Conservation (phyloP, 92 coral and sea anemone species). For the Umimayanthus kanabou region DNA sequence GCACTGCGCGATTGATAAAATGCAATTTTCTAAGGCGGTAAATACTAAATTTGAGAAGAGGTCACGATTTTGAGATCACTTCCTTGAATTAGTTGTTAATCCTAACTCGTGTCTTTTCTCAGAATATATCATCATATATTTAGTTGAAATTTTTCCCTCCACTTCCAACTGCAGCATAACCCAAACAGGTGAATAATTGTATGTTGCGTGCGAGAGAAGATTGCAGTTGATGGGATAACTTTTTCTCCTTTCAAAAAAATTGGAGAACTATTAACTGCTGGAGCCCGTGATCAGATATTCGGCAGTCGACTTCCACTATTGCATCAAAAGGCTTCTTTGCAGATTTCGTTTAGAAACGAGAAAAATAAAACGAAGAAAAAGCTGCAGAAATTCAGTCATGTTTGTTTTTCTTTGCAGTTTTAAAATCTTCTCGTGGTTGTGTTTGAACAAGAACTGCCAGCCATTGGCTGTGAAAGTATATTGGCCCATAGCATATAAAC, state of each 20-base stretch:
- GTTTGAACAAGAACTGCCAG: not conserved
- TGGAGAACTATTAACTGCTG: not conserved
- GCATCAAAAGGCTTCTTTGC: not conserved
- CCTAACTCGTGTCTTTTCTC: not conserved
- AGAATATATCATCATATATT: not conserved
- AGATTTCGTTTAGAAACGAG: not conserved
- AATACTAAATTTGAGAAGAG: not conserved
- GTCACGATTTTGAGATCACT: slow-evolving; percentile 23
- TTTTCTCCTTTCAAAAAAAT: not conserved
- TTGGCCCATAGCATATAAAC: not conserved
- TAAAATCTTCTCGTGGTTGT: not conserved
- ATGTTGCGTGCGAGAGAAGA: not conserved
- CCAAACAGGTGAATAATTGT: not conserved
- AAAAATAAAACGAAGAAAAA: too few relatives aligned
- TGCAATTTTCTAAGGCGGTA: not conserved
- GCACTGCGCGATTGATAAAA: not conserved
- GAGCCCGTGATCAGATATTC: not conserved
- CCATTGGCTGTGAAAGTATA: not conserved
- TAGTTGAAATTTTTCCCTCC: too few relatives aligned
- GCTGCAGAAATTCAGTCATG: not conserved
- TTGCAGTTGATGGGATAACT: not conserved
- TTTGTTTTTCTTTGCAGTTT: too few relatives aligned
- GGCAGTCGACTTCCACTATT: not conserved
- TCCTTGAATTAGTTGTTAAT: not conserved
- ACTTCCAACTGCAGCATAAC: not conserved